Conservation (phyloP, 2,888 invertebrate species). For the Patella ulyssiponensis region DNA sequence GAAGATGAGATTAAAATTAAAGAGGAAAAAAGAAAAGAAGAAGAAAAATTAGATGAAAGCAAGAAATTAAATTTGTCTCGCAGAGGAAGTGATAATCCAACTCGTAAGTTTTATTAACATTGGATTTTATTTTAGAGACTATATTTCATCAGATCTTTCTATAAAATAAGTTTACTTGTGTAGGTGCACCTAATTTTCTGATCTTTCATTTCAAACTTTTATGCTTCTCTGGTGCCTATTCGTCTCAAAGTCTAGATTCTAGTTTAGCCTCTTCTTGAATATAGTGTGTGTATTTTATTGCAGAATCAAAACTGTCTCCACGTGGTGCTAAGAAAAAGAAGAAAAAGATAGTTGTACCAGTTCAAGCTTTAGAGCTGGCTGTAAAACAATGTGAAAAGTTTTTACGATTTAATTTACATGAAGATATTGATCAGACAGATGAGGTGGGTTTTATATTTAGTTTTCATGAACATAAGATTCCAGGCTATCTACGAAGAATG, state of each 20-base stretch:
- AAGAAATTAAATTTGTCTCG: neutral
- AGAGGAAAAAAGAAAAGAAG: constrained; percentile 1
- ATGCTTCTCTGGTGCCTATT: no score
- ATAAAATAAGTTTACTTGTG: no score
- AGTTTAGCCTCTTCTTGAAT: neutral
- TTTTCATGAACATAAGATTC: no score
- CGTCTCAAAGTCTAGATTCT: neutral
- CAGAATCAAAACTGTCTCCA: constrained; percentile 7
- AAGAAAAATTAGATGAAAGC: constrained; percentile 6
- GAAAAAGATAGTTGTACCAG: constrained; percentile 75
- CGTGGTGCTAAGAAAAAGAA: constrained; percentile 48
- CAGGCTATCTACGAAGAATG: no score
- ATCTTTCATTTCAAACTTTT: no score
- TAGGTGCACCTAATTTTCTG: no score
- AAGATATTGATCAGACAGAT: constrained; percentile 80
- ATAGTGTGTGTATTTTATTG: neutral
- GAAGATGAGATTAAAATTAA: constrained; percentile 7
- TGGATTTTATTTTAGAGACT: no score
- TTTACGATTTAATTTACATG: constrained; percentile 77
- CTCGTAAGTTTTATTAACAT: neutral
- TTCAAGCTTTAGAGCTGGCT: constrained; percentile 85
- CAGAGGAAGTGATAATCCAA: neutral
- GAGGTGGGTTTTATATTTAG: constrained; percentile 44
- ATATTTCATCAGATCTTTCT: no score
- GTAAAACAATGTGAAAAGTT: constrained; percentile 84